Conservation (phyloP, 1,140 invertebrate genomes). For the Euschistus heros region DNA sequence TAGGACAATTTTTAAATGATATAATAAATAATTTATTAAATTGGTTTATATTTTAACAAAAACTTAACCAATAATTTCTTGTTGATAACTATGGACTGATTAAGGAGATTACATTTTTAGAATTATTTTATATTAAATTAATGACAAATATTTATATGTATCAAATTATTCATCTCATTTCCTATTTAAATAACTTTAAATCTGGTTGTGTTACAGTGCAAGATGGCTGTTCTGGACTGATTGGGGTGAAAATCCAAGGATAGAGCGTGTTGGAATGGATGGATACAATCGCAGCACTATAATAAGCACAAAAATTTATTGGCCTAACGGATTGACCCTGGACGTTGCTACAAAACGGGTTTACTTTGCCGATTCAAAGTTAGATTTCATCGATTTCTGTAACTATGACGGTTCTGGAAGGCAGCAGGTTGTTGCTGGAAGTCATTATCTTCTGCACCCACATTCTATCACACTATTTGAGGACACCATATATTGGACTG, state of each 20-base stretch:
- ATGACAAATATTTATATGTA: no score
- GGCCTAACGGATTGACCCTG: conserved; percentile 93
- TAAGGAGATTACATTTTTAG: no score
- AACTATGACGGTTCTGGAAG: conserved; percentile 89
- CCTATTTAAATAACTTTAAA: no score
- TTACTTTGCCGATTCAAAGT: conserved; percentile 95
- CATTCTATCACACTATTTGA: conserved; percentile 89
- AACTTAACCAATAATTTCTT: no score
- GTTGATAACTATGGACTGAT: no score
- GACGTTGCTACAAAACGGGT: conserved; percentile 88
- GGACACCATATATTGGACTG: conserved; percentile 94
- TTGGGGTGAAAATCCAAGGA: conserved; percentile 94
- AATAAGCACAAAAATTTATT: conserved; percentile 93
- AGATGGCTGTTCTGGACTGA: conserved; percentile 94
- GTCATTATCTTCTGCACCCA: conserved; percentile 87
- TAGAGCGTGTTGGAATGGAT: conserved; percentile 93
- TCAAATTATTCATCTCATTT: no score
- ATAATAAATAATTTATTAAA: no score
- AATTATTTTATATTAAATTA: no score
- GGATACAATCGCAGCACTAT: conserved; percentile 76
- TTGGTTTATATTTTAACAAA: no score
- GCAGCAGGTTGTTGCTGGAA: conserved; percentile 74
- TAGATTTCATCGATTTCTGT: conserved; percentile 98
- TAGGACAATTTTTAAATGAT: no score
- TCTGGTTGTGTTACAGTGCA: conserved; percentile 44